These are phyloP conservation scores for Vultur gryphus DNA, from an alignment of 2,797 vertebrate species.

Conservation along the genomic window DNA sequence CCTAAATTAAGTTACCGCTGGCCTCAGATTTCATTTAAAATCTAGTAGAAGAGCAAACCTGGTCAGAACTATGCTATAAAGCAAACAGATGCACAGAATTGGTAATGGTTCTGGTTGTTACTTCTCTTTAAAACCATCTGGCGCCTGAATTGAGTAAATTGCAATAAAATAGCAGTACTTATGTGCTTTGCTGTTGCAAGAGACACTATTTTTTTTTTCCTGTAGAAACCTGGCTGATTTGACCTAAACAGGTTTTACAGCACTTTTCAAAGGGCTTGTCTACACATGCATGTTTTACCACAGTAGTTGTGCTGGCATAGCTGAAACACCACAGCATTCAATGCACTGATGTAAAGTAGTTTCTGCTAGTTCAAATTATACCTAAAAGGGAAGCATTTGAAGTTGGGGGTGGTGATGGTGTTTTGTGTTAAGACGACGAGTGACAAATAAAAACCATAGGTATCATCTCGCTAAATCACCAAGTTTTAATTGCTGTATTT, in stretches of 20 bases:
- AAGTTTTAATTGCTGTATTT: background rate
- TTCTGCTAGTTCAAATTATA: slow-evolving; percentile 9
- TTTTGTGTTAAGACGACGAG: background rate
- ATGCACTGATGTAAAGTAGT: background rate
- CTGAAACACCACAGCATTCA: slow-evolving; percentile 11
- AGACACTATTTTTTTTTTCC: background rate
- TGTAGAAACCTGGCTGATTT: slow-evolving; percentile 40
- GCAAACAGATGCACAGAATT: slow-evolving; percentile 47
- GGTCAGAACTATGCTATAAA: slow-evolving; percentile 28
- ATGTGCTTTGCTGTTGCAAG: slow-evolving; percentile 38
- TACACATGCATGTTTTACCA: slow-evolving; percentile 25
- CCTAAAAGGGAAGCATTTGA: background rate
- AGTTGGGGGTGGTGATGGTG: background rate
- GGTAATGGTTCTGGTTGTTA: slow-evolving; percentile 38
- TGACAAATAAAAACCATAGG: background rate
- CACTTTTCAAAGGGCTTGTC: slow-evolving; percentile 41
- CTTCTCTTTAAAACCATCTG: slow-evolving; percentile 50
- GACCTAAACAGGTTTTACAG: slow-evolving; percentile 48
- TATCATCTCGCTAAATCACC: background rate
- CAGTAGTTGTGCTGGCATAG: slow-evolving; percentile 6
- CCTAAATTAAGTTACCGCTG: background rate
- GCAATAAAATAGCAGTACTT: slow-evolving; percentile 46
- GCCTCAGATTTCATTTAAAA: background rate
- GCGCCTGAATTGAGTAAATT: slow-evolving; percentile 30
- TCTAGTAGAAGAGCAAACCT: slow-evolving; percentile 22